Conservation (phyloP, 1,140 invertebrate species). For the Lepidostoma basale region DNA sequence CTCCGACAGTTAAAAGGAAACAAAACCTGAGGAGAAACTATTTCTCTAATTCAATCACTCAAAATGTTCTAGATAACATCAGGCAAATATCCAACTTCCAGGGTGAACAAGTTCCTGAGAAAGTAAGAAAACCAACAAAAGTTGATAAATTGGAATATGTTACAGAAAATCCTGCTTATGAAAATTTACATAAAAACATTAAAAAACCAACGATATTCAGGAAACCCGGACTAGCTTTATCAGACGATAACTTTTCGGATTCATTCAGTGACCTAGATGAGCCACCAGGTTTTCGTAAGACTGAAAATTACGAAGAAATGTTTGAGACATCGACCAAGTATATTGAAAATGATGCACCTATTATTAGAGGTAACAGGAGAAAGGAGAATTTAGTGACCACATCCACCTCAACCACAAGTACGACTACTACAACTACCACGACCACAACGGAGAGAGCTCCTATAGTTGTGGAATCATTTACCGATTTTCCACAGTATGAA, state of each 20-base stretch:
- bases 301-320: constrained; percentile 27
- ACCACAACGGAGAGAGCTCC: neutral
- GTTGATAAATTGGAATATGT: neutral
- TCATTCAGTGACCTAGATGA: neutral
- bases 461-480: constrained; percentile 2
- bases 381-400: neutral
- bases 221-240: constrained; percentile 4
- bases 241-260: neutral
- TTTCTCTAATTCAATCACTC: constrained; percentile 23
- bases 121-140: neutral
- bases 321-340: constrained; percentile 7
- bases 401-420: no score
- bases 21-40: constrained; percentile 11
- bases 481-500: neutral
- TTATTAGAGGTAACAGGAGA: neutral
- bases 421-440: no score
- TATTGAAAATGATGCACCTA: constrained; percentile 22
- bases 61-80: constrained; percentile 29
- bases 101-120: neutral
- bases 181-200: neutral
- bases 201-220: constrained; percentile 7
- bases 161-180: neutral
- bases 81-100: constrained; percentile 19
- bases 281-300: constrained; percentile 18
- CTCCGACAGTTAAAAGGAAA: constrained; percentile 6